Evolutionary conservation across 2,888 invertebrate genomes (phyloP), one percentile per base, ranked within the genome.

Genomic region (Aporophyla nigra): DNA sequence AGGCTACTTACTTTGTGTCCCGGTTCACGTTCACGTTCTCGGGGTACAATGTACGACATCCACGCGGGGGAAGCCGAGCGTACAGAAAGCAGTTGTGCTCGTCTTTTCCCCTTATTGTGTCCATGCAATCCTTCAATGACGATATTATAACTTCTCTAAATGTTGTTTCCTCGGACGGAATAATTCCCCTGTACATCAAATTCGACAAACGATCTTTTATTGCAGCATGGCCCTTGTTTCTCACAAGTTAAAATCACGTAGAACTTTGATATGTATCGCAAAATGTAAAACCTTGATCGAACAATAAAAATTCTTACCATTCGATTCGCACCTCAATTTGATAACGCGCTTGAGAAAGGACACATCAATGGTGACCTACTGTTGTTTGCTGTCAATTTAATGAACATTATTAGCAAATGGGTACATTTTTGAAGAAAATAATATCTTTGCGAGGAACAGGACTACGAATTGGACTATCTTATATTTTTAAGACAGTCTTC

Each of bases 301-400:
- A 84, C 73, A 81, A 74, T 84, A 74, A 84, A 77, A 70, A 84
- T 67, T 74, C 71, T 69, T 81, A 61, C 56, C 69, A 72, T 78
- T 78, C 71, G 56, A 72, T 78, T 80, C 80, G 65, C 74, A 72
- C 49, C 61, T 65, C 46, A 53, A 53, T 71, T 65, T 63, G 51
- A 72, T 51, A 79, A 40, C 51, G 53, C 24, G 51, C 61, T 46
- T 62, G 46, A 66, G 66, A 84, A 80, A 86, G 63, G 73, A 71
- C 76, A 62, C 65, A 63, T 54, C 71, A 66, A 73, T 74, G 66
- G 61, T 12, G 61, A 84, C 77, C 78, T 76, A 75, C 59, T 67
- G 33, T 61, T 76, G 67, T 84, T 75, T 69, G 33, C 21, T 75
- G 59, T 78, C 66, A 75, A n/a, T n/a, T n/a, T n/a, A n/a, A 67